phyloP scores from a whole-genome alignment of 2,888 invertebrate species.

The Herminia tarsipennalis region DNA sequence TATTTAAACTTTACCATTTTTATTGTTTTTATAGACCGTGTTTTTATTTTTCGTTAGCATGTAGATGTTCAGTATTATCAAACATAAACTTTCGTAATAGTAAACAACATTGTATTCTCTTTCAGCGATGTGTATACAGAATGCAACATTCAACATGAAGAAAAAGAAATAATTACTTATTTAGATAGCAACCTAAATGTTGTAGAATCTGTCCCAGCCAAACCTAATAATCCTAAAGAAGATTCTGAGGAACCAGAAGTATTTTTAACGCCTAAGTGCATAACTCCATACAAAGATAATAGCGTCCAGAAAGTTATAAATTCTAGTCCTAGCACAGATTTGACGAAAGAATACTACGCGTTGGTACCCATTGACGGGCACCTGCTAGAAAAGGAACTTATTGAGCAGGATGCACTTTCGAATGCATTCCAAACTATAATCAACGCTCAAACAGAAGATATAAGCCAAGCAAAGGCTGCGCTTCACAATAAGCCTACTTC shows the following conservation, averaged over 20 bases:
- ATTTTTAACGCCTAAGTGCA: slow-evolving; percentile 77
- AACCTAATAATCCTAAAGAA: slow-evolving; percentile 51
- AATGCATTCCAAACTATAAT: slow-evolving; percentile 80
- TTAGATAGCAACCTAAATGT: slow-evolving; percentile 62
- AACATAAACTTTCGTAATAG: too few species aligned
- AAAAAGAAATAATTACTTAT: slow-evolving; percentile 77
- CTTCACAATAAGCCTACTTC: slow-evolving; percentile 68
- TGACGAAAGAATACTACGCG: slow-evolving; percentile 75
- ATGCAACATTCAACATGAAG: slow-evolving; percentile 78
- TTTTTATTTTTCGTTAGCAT: too few species aligned
- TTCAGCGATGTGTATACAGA: slow-evolving; percentile 81
- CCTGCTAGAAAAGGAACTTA: slow-evolving; percentile 79
- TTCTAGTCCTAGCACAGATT: slow-evolving; percentile 73
- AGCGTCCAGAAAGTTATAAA: slow-evolving; percentile 56
- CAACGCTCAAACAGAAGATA: slow-evolving; percentile 60
- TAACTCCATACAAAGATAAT: slow-evolving; percentile 67
- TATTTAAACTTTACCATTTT: too few species aligned
- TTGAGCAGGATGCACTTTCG: slow-evolving; percentile 82
- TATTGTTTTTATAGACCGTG: too few species aligned
- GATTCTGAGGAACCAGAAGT: slow-evolving; percentile 70
- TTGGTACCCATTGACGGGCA: slow-evolving; percentile 70
- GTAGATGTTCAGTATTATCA: too few species aligned
- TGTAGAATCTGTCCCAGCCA: slow-evolving; percentile 44
- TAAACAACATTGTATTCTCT: slow-evolving; percentile 23
- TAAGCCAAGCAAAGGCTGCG: slow-evolving; percentile 49